Base-by-base conservation (phyloP, 2,797 vertebrate genomes). In the Phrynocephalus vlangalii region DNA sequence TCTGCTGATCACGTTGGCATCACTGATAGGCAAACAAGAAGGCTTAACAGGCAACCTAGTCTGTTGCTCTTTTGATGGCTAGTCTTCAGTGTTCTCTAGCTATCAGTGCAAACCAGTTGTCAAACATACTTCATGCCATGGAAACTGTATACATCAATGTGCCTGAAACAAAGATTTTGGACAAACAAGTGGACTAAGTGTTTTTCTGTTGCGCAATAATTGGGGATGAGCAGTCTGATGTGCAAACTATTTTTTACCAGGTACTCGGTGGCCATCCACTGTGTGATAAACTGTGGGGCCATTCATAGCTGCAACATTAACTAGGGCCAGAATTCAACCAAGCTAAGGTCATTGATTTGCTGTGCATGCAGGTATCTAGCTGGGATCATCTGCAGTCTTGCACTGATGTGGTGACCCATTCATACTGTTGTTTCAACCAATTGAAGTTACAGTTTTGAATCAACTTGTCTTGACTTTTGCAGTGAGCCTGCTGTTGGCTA, bases 151-250 rank as follows among this genome's bases (percentile, higher is more conserved):
- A 83, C 60, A 52, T 83, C 15, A 50, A 66, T 7, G 10, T 2
- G 1, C 38, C 24, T 52, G 26, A 70, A 33, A 11, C n/a, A 3
- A 75, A 79, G 56, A 44, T 63, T 38, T 3, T 22, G 28, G 18
- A 60, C 73, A 78, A 52, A n/a, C 70, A 38, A 15, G 22, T 52
- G 24, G 24, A n/a, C 33, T 24, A 76, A 20, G 38, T 73, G n/a
- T 16, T 56, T 87, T 87, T 11, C 72, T 9, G 9, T 60, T 10
- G 38, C n/a, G 70, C 73, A 87, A 8, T 52, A 56, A 70, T 87
- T 38, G 33, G 24, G 63, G 33, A 50, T 24, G 0, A 11, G 18
- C 13, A 33, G 48, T 20, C 50, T 22, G 44, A 38, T 77, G 18
- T 5, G 7, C 63, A 68, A 28, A 18, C 48, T 56, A 26, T 79